Base-by-base conservation (phyloP, 2,888 invertebrate genomes). In the Phorcus lineatus region DNA sequence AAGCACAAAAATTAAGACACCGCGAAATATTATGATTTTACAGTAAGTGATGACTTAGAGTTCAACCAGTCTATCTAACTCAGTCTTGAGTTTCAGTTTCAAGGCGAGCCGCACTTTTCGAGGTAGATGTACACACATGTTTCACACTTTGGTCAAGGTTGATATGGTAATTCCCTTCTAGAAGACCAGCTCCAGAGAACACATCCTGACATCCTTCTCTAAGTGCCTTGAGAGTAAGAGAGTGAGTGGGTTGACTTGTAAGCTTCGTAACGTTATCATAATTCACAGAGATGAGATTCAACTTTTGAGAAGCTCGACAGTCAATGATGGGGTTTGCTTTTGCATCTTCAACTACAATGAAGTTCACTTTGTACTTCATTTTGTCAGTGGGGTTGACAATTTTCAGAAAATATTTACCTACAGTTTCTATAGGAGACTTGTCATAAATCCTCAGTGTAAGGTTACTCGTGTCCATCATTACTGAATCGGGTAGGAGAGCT, bases 31-130 rank as follows among this genome's bases (percentile, higher is more conserved):
- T n/a, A n/a, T n/a, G n/a, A n/a, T n/a, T n/a, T n/a, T n/a, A n/a
- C n/a, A n/a, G n/a, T n/a, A 77, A 17, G 80, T 76, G 7, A 87
- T 80, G 11, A 85, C 81, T 13, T 67, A 75, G 11, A 78, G 6
- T 36, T 74, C 22, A 3, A n/a, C 75, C 16, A 85, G 31, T 36
- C 79, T 24, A 19, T 83, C 67, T 6, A 86, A 77, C 77, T 86
- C 85, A 0, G 47, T 31, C 70, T 84, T 77, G 3, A 84, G 67
- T 66, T 76, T 53, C 0, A 55, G 62, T 78, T 81, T 82, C 16
- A 81, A 36, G 9, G 81, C 78, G 0, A 81, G 67, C 2, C 83
- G 80, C 28, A 83, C 74, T 24, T 78, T 81, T 19, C 85, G 54
- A 4, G 82, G 80, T 17, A 76, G 77, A 74, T 81, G 78, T 7